Evolutionary conservation across 2,797 vertebrate genomes (phyloP).

Genomic region (Poeciliopsis gracilis): DNA sequence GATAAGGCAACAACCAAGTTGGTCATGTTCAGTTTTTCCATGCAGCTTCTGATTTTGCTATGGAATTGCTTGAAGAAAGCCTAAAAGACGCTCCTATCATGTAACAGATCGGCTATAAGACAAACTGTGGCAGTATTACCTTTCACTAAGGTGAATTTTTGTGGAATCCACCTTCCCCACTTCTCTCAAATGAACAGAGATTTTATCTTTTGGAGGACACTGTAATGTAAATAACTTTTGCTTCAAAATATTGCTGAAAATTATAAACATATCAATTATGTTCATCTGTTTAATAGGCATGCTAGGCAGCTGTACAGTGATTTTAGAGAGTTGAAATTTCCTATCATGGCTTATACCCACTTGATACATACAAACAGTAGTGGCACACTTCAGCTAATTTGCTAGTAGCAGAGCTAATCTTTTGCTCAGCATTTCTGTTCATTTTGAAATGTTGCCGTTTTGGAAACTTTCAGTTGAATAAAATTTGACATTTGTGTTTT

Average conservation of each 20-base stretch:
- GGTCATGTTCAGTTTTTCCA: neutral
- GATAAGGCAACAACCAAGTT: neutral
- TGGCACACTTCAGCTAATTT: too few species aligned
- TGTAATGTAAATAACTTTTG: neutral
- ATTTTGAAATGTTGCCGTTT: too few species aligned
- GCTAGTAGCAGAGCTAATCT: too few species aligned
- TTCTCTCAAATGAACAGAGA: neutral
- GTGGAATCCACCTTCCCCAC: neutral
- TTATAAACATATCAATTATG: neutral
- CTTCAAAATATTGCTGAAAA: neutral
- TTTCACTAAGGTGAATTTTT: neutral
- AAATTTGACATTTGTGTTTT: too few species aligned
- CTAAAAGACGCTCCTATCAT: neutral
- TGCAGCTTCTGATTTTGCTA: neutral
- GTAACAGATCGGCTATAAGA: neutral
- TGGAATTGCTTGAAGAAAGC: neutral
- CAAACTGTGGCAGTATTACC: neutral
- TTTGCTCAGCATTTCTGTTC: too few species aligned
- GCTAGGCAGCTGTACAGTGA: neutral
- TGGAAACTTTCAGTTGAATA: too few species aligned
- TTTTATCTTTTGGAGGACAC: neutral
- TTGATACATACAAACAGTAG: too few species aligned
- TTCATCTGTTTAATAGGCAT: neutral
- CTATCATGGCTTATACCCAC: too few species aligned
- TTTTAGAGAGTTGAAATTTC: neutral